Evolutionary conservation across 2,797 vertebrate species (phyloP).

Genomic region (Calcarius lapponicus): DNA sequence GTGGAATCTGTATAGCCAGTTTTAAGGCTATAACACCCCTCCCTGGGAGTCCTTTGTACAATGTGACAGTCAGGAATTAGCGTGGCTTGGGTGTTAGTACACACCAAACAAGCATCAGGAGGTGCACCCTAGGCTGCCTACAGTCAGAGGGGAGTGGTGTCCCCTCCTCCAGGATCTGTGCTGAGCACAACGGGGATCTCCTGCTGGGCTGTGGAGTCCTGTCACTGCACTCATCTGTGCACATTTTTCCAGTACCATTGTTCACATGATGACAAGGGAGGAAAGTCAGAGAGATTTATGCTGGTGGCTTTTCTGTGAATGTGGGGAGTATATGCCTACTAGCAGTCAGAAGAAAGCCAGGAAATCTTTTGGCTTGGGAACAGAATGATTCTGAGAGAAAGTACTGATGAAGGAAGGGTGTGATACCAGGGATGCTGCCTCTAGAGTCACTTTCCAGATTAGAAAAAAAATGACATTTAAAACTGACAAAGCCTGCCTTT

Average conservation of each 20-base stretch:
- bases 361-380: neutral
- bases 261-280: neutral
- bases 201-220: neutral
- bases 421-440: neutral
- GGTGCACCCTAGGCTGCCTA: neutral
- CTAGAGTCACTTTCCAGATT: neutral
- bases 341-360: neutral
- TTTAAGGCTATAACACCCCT: neutral
- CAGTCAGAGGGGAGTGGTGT: rapidly evolving
- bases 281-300: neutral
- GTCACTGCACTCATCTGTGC: neutral
- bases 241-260: neutral
- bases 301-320: neutral
- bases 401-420: neutral
- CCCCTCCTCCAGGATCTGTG: neutral
- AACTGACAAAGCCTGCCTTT: neutral
- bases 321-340: neutral
- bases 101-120: neutral
- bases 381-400: neutral
- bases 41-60: neutral
- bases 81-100: neutral
- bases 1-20: neutral
- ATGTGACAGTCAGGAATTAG: neutral
- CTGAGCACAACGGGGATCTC: neutral
- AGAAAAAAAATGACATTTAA: neutral